Evolutionary conservation across 2,888 invertebrate species (phyloP), one percentile per base, ranked within the genome.

Genomic region (Drosophila histrio): DNA sequence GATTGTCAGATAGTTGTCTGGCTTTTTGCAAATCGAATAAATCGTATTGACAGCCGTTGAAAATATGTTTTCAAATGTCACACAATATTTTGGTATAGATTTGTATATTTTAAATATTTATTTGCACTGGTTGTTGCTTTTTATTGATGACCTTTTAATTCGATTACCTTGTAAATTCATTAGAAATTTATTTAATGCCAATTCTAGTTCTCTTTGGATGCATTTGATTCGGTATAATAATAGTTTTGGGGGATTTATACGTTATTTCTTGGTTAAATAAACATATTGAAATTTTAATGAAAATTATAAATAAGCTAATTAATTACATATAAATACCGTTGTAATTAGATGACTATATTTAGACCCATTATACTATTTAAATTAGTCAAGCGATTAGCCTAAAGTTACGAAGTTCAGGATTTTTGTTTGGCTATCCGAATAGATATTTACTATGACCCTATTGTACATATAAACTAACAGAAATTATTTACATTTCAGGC

Each of bases 401-500:
- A n/a, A n/a, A n/a, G n/a, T n/a, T n/a, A n/a, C n/a, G n/a, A n/a
- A n/a, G n/a, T n/a, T n/a, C n/a, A n/a, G n/a, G n/a, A n/a, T n/a
- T n/a, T n/a, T n/a, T n/a, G n/a, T n/a, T n/a, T n/a, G n/a, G n/a
- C n/a, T n/a, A n/a, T n/a, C n/a, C n/a, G n/a, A n/a, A n/a, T n/a
- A n/a, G n/a, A n/a, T n/a, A n/a, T n/a, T n/a, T n/a, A n/a, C n/a
- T n/a, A n/a, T n/a, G n/a, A n/a, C n/a, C n/a, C n/a, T n/a, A n/a
- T n/a, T n/a, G n/a, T n/a, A n/a, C n/a, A n/a, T n/a, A n/a, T n/a
- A n/a, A n/a, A n/a, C n/a, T 43, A 24, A 41, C n/a, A 24, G 4
- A 13, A 3, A 0, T 17, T 22, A 0, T 30, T 19, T 53, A 22
- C n/a, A 49, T 47, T 82, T 11, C 79, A 92, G 92, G 92, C 92